Base-by-base conservation (phyloP, 2,113 vertebrate genomes). In the Mastomys coucha region DNA sequence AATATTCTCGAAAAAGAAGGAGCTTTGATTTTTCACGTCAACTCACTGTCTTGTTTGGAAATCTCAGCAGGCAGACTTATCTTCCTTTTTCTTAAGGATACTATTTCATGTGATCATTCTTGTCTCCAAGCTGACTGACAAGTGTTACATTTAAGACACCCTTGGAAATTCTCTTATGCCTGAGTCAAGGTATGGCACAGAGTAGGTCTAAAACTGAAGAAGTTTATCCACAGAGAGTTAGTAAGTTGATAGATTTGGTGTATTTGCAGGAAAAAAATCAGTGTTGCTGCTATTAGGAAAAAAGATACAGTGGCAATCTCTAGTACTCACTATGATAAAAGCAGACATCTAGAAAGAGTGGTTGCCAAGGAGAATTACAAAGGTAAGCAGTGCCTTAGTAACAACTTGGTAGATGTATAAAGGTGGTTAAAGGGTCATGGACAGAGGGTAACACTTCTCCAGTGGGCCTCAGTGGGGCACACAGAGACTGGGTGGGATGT, bases 311-410 rank as follows among this genome's bases (percentile, higher is more conserved):
- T 76, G 51, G 69, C 28, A 0, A 39, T 78, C 77, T 75, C n/a
- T 60, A 65, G 53, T 0, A 22, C 24, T 28, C 39, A 20, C 11
- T 16, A 0, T 60, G 45, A 58, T 85, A 60, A 80, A 65, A 94
- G 65, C 60, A 63, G 51, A 93, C 12, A 0, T 58, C 28, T 80
- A 91, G 91, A 81, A 89, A 65, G 7, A 78, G 22, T 82, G 77
- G 76, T 93, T 95, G 96, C 91, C 95, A 94, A 65, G 92, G 91
- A 96, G 95, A 98, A 96, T 93, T 89, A 65, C 86, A 81, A 96
- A 96, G 86, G 39, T 88, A 88, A 96, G 65, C 12, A 93, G 28
- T 78, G n/a, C 42, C 63, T 84, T 81, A 75, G 87, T 81, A 94
- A 97, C 89, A 95, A 78, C 86, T 80, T 28, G 7, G 81, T 84